Conservation (phyloP, 1,140 invertebrate species). For the Phymorhynchus buccinoides region DNA sequence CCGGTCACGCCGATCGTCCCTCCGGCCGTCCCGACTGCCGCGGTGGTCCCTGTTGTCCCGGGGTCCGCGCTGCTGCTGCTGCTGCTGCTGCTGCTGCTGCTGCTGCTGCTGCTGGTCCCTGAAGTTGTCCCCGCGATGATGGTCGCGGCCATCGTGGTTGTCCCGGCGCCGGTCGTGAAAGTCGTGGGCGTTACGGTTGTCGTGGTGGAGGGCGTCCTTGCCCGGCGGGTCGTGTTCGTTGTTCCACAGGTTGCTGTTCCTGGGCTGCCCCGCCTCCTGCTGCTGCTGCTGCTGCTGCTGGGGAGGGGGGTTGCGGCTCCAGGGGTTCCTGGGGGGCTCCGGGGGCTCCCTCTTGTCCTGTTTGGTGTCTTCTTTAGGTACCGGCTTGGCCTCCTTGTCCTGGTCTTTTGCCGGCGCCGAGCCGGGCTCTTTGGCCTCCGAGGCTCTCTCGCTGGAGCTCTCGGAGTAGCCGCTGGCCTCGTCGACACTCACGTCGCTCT, state of each 20-base stretch:
- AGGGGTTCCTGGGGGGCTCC: not conserved
- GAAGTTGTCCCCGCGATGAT: conserved; percentile 31
- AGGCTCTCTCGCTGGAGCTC: conserved; percentile 53
- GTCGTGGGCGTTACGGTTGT: conserved; percentile 9
- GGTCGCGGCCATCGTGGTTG: conserved; percentile 36
- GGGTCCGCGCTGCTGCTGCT: conserved; percentile 37
- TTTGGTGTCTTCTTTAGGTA: conserved; percentile 31
- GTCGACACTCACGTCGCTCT: conserved; percentile 70
- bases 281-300: not conserved
- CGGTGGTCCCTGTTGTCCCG: conserved; percentile 37
- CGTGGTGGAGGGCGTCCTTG: not conserved
- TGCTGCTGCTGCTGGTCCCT: conserved; percentile 34
- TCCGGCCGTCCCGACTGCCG: conserved; percentile 35
- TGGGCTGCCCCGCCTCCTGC: not conserved
- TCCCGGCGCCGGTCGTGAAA: conserved; percentile 9
- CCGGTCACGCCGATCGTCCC: conserved; percentile 30
- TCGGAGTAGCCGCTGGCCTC: conserved; percentile 65
- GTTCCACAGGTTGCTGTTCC: conserved; percentile 2
- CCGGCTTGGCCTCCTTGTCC: conserved; percentile 31
- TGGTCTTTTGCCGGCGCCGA: conserved; percentile 26
- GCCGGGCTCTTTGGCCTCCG: conserved; percentile 49
- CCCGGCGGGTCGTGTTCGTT: conserved; percentile 8
- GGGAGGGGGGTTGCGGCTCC: conserved; percentile 12
- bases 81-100: too few relatives aligned
- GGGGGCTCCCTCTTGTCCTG: conserved; percentile 38